Conservation (phyloP, 2,113 vertebrate species). For the Anseranas semipalmata region DNA sequence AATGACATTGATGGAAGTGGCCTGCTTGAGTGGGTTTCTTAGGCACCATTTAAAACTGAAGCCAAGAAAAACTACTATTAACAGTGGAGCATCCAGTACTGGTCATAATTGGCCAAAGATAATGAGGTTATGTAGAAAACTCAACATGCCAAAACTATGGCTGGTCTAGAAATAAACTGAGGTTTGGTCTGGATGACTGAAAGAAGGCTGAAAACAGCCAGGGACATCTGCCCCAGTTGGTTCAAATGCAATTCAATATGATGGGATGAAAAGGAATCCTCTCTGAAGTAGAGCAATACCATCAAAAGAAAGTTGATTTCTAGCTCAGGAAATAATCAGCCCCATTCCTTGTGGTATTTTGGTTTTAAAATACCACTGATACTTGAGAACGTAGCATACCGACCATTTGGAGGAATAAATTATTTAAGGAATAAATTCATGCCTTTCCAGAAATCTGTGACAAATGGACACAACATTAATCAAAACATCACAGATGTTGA, state of each 20-base stretch:
- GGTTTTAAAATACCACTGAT: not conserved
- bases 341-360: not conserved
- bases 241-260: fast-evolving
- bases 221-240: not conserved
- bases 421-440: not conserved
- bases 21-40: not conserved
- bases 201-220: not conserved
- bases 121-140: fast-evolving
- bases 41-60: not conserved
- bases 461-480: not conserved
- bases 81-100: not conserved
- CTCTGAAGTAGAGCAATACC: not conserved
- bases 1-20: not conserved
- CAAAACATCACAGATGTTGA: not conserved
- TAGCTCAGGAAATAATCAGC: not conserved
- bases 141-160: fast-evolving
- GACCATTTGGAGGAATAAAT: not conserved
- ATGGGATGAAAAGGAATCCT: not conserved
- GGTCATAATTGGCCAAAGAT: not conserved
- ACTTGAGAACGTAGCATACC: not conserved
- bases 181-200: not conserved
- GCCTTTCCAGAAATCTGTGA: not conserved
- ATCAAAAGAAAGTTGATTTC: not conserved
- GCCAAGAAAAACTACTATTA: not conserved
- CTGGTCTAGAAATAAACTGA: not conserved